Base-by-base conservation (phyloP, 2,113 vertebrate genomes). In the Meriones unguiculatus region DNA sequence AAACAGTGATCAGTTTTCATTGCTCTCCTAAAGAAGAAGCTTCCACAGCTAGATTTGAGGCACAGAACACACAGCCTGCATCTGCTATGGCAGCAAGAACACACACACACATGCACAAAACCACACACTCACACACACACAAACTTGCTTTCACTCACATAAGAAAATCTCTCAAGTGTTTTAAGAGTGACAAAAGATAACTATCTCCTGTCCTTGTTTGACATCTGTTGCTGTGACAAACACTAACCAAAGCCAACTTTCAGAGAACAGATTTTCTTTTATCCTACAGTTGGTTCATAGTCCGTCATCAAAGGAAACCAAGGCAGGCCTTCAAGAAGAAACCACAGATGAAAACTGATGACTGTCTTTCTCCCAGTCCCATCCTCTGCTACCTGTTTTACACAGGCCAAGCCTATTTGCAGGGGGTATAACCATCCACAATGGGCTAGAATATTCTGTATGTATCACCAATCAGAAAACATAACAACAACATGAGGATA, bases 141-240 rank as follows among this genome's bases (percentile, higher is more conserved):
- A 73, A 11, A 80, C 28, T 82, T 81, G 28, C 35, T 93, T 85
- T 62, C 24, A 25, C 18, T 70, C 86, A 12, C 1, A 54, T 65
- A 87, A 22, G 54, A 80, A 65, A 87, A 57, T 18, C 28, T 28
- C 78, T 1, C 28, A 62, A 28, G 94, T 7, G n/a, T 77, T 77
- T 1, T 84, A 97, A 96, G 18, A 18, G 17, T 67, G 86, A 52
- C 59, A 84, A 62, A 67, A 91, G 97, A 92, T n/a, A 87, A 24
- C 81, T 87, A 20, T 64, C 8, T 85, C 22, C n/a, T 5, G 1
- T 41, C 18, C 72, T 24, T n/a, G 72, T 41, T 75, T 10, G 72
- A 18, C 24, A 41, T 24, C 72, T 22, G 72, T 75, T 75, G 20
- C n/a, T 41, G 18, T 24, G n/a, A 75, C 10, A 41, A 41, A 75